Evolutionary conservation across 1,140 invertebrate species (phyloP).

Genomic region (Oscheius sp.): DNA sequence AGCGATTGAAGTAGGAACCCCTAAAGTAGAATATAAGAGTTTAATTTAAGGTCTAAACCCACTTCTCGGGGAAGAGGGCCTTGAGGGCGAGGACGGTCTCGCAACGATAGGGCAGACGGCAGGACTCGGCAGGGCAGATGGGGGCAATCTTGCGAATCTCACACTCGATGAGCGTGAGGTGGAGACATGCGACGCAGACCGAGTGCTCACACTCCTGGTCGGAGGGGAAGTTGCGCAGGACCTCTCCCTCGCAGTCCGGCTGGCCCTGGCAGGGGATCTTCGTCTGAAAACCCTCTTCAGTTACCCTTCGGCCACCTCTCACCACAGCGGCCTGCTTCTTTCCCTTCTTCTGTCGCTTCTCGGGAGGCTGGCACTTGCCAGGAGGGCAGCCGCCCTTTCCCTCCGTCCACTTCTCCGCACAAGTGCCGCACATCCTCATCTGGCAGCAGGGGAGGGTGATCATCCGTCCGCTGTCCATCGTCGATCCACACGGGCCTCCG

Average conservation of each 20-base stretch:
- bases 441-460: constrained; percentile 35
- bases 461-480: constrained; percentile 23
- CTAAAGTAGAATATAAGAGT: too few relatives aligned
- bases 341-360: constrained; percentile 17
- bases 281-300: background rate
- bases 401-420: constrained; percentile 13
- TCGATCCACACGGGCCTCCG: constrained; percentile 36
- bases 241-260: constrained; percentile 39
- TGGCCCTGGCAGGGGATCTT: constrained; percentile 35
- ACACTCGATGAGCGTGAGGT: constrained; percentile 44
- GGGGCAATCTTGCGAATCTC: constrained; percentile 39
- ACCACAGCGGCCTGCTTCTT: constrained; percentile 2
- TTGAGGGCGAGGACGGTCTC: constrained; percentile 47
- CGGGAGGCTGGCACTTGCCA: constrained; percentile 21
- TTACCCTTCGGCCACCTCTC: background rate
- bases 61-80: constrained; percentile 46
- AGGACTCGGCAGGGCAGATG: constrained; percentile 45
- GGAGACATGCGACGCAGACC: constrained; percentile 46
- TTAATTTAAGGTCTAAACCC: too few relatives aligned
- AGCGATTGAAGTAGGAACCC: constrained; percentile 41
- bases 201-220: constrained; percentile 50
- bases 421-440: constrained; percentile 19
- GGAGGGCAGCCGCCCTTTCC: constrained; percentile 17
- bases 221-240: constrained; percentile 50
- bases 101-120: constrained; percentile 45